Percentiles rank a stretch among this genome's conserved stretches.
These are phyloP conservation scores for Channa maculata DNA, from an alignment of 2,113 vertebrate genomes.

Conservation along the genomic window DNA sequence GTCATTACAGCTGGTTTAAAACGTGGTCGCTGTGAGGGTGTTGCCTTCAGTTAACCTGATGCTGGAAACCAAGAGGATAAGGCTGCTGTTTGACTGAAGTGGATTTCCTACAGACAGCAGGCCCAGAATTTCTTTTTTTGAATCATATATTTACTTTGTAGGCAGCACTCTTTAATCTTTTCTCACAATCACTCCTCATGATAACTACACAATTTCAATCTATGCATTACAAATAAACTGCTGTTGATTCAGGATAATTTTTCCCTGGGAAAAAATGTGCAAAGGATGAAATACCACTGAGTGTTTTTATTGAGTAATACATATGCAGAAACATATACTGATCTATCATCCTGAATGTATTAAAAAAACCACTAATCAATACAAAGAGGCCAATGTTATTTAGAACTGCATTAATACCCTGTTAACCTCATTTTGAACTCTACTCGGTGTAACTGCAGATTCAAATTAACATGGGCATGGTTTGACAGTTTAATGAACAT, in stretches of 20 bases:
- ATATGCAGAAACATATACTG: too few species aligned
- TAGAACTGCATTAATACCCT: constrained; percentile 17
- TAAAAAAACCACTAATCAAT: constrained; percentile 5
- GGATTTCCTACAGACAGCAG: neutral
- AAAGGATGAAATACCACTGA: too few species aligned
- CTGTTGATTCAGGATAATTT: neutral
- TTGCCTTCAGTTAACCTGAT: constrained; percentile 49
- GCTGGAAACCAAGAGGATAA: constrained; percentile 24
- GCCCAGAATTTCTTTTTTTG: neutral
- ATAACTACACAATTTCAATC: neutral
- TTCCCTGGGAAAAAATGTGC: too few species aligned
- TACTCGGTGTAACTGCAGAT: constrained; percentile 1
- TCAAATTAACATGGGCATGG: constrained; percentile 37
- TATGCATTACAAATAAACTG: neutral
- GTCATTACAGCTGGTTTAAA: constrained; percentile 68
- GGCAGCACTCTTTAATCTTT: neutral
- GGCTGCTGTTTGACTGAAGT: constrained; percentile 14
- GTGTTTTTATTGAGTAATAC: too few species aligned
- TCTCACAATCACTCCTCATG: neutral
- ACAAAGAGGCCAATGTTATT: constrained; percentile 16
- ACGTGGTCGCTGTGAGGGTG: constrained; percentile 28
- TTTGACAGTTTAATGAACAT: constrained; percentile 36
- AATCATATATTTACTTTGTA: neutral
- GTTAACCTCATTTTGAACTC: constrained; percentile 44
- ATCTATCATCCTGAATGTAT: too few species aligned